Evolutionary conservation across 2,888 invertebrate species (phyloP).

Genomic region (Bombyx huttoni): DNA sequence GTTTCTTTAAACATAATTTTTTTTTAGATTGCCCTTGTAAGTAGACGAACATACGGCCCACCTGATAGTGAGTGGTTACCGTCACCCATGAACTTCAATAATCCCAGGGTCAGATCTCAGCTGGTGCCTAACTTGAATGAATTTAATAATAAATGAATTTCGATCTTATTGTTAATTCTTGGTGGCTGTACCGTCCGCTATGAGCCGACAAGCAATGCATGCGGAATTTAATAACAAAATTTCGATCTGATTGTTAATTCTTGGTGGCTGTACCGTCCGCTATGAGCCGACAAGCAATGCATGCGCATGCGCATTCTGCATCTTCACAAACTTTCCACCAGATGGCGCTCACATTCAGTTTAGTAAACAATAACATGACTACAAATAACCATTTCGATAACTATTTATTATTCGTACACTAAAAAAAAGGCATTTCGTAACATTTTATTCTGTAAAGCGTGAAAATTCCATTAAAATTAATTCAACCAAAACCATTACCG

Average conservation of each 20-base stretch:
- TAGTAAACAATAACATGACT: slow-evolving; percentile 12
- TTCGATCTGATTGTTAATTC: too few relatives aligned
- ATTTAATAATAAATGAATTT: too few relatives aligned
- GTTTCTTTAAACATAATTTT: too few relatives aligned
- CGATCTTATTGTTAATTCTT: too few relatives aligned
- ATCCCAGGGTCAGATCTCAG: too few relatives aligned
- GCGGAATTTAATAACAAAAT: too few relatives aligned
- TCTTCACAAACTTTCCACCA: slow-evolving; percentile 31
- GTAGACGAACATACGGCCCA: too few relatives aligned
- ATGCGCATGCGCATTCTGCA: slow-evolving; percentile 47
- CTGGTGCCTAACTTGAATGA: too few relatives aligned
- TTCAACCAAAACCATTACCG: slow-evolving; percentile 69
- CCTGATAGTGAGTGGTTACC: too few relatives aligned
- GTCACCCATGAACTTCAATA: too few relatives aligned
- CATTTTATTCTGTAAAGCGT: slow-evolving; percentile 67
- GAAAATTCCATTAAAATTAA: slow-evolving; percentile 72
- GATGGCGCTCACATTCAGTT: slow-evolving; percentile 36
- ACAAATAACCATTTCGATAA: slow-evolving; percentile 16
- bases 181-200: too few relatives aligned
- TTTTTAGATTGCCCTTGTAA: slow-evolving; percentile 7
- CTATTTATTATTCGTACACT: slow-evolving; percentile 57
- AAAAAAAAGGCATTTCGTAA: slow-evolving; percentile 55
- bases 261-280: too few relatives aligned
- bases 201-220: slow-evolving; percentile 9
- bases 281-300: slow-evolving; percentile 3